Percentiles rank a stretch among this genome's conserved stretches.
Evolutionary conservation across 2,888 invertebrate species (phyloP).

Genomic region (Pseudococcus longispinus): DNA sequence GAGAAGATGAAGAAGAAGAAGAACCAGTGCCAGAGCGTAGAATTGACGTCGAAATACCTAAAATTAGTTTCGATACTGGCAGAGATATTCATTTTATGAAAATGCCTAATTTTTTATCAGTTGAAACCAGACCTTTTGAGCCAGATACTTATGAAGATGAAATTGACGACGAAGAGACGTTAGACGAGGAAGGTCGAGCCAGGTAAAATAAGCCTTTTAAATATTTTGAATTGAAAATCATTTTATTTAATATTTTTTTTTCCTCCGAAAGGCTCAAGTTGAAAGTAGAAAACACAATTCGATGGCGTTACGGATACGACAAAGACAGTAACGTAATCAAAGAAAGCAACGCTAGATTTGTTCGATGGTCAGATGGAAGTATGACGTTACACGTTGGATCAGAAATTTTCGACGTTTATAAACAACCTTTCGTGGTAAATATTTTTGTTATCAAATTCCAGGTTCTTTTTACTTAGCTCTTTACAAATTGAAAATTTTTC

Average conservation of each 20-base stretch:
- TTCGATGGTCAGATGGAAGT: slow-evolving; percentile 98
- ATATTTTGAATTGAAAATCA: slow-evolving; percentile 22
- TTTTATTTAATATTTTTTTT: slow-evolving; percentile 59
- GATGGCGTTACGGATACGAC: slow-evolving; percentile 88
- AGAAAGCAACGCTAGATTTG: slow-evolving; percentile 94
- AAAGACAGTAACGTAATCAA: slow-evolving; percentile 80
- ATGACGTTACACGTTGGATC: slow-evolving; percentile 95
- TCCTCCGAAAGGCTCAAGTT: slow-evolving; percentile 73
- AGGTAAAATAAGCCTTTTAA: slow-evolving; percentile 64
- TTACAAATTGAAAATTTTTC: slow-evolving; percentile 60
- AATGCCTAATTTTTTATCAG: slow-evolving; percentile 96
- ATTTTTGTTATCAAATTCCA: not conserved
- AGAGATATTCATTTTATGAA: slow-evolving; percentile 95
- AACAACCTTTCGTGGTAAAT: slow-evolving; percentile 81
- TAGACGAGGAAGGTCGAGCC: slow-evolving; percentile 96
- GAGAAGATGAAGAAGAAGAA: slow-evolving; percentile 74
- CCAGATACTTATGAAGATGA: slow-evolving; percentile 96
- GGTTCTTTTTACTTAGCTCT: not conserved
- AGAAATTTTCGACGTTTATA: slow-evolving; percentile 97
- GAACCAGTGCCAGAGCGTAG: slow-evolving; percentile 89
- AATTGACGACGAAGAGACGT: slow-evolving; percentile 96
- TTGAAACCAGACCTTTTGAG: slow-evolving; percentile 96
- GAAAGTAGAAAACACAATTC: slow-evolving; percentile 96
- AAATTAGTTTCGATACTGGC: slow-evolving; percentile 91
- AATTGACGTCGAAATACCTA: slow-evolving; percentile 96